Percentiles rank a stretch among this genome's conserved stretches.
phyloP scores from a whole-genome alignment of 2,113 vertebrate species.

The Malurus alboscapulatus region DNA sequence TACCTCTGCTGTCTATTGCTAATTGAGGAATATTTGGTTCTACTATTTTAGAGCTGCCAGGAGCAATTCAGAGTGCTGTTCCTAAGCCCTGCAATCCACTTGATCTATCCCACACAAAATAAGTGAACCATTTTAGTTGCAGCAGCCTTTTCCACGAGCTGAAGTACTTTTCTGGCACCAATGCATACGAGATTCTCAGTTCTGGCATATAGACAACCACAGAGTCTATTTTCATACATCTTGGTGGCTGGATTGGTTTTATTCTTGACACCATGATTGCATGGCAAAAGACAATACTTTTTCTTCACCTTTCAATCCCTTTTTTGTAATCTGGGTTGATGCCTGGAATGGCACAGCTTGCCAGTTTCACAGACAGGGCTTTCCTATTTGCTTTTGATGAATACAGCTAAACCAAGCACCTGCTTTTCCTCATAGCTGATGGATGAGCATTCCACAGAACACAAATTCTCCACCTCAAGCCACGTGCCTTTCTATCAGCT shows the following conservation, averaged over 20 bases:
- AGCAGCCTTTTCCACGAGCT: background rate
- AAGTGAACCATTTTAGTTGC: background rate
- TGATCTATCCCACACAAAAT: background rate
- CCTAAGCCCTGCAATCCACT: background rate
- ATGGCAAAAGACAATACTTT: background rate
- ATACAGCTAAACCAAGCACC: background rate
- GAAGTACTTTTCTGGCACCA: background rate
- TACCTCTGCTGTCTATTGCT: background rate
- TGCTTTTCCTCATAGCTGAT: background rate
- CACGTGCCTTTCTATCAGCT: background rate
- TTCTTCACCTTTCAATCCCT: background rate
- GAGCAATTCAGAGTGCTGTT: background rate
- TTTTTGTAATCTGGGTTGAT: background rate
- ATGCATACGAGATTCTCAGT: background rate
- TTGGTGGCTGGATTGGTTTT: background rate
- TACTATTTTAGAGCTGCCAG: background rate
- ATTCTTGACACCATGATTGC: background rate
- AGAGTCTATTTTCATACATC: background rate
- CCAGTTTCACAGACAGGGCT: background rate
- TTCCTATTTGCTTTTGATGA: background rate
- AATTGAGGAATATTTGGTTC: background rate
- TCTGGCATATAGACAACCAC: background rate
- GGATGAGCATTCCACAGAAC: background rate
- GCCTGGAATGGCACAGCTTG: rapidly evolving
- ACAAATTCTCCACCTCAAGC: background rate